Evolutionary conservation across 2,797 vertebrate genomes (phyloP), one percentile per base, ranked within the genome.

Genomic region (Crypturellus tataupa): DNA sequence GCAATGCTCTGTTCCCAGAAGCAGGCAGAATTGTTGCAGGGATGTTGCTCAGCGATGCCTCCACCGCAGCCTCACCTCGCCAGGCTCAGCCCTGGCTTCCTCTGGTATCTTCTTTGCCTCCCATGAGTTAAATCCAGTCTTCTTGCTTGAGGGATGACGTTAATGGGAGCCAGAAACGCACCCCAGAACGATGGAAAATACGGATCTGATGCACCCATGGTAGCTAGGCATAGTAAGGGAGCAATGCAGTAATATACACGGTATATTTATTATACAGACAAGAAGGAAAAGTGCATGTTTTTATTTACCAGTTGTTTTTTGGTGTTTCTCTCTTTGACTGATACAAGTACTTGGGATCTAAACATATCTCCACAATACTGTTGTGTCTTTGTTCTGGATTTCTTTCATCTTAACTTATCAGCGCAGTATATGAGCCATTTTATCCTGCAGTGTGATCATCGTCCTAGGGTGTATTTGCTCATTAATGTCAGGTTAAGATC

Each of bases 321-420:
- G 88, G 87, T 95, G 93, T 96, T 97, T 97, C 95, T 97, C 6
- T 88, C 96, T 96, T 96, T 97, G 96, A 97, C 94, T 96, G 96
- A 97, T 97, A 97, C 95, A 96, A 97, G 96, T 96, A 97, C 97
- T 98, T 94, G 97, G 97, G 97, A 97, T 97, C 95, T 97, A 96
- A 97, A 97, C 95, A 89, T 97, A 97, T 96, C 95, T 96, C 82
- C 96, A 95, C 96, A 97, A 96, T 97, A 96, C 87, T 95, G 95
- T 96, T 95, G 86, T 92, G 94, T 95, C 97, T 97, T 97, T 98
- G 97, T 98, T 97, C 95, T 97, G 88, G 80, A 71, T 94, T 94
- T 96, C 97, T 98, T 98, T 98, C 97, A 98, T 98, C 96, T 97
- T 95, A 96, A 95, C 95, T 97, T 97, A 97, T 97, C 97, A 97